Conservation (phyloP, 2,797 vertebrate genomes). For the Sebastes steindachneri region DNA sequence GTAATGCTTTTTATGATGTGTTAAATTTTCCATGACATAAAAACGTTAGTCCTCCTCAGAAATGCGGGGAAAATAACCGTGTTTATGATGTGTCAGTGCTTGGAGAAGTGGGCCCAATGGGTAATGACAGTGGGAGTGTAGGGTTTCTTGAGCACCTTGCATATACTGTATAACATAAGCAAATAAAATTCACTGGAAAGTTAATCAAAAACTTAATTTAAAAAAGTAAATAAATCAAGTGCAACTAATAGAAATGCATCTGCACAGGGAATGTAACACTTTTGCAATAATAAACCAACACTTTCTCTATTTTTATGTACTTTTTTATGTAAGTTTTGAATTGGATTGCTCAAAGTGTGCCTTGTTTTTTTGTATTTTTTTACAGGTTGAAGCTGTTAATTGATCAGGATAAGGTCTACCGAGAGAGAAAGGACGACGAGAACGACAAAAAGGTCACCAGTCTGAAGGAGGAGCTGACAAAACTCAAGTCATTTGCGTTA, state of each 20-base stretch:
- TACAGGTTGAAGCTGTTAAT: conserved; percentile 92
- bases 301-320: background rate
- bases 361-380: background rate
- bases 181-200: background rate
- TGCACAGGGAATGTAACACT: background rate
- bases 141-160: conserved; percentile 21
- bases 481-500: conserved; percentile 96
- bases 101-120: conserved; percentile 28
- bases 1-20: conserved; percentile 67
- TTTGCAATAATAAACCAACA: background rate
- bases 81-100: conserved; percentile 64
- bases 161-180: background rate
- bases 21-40: conserved; percentile 78
- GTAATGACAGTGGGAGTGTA: conserved; percentile 30
- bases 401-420: conserved; percentile 90
- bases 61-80: conserved; percentile 56
- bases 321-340: background rate
- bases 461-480: conserved; percentile 93
- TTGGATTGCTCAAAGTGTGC: background rate
- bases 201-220: background rate
- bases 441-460: conserved; percentile 85
- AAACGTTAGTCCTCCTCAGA: conserved; percentile 52
- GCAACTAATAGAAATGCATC: background rate
- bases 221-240: background rate
- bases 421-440: conserved; percentile 90